Percentiles rank a stretch among this genome's conserved stretches.
Evolutionary conservation across 2,797 vertebrate genomes (phyloP).

Genomic region (Sylvilagus floridanus): DNA sequence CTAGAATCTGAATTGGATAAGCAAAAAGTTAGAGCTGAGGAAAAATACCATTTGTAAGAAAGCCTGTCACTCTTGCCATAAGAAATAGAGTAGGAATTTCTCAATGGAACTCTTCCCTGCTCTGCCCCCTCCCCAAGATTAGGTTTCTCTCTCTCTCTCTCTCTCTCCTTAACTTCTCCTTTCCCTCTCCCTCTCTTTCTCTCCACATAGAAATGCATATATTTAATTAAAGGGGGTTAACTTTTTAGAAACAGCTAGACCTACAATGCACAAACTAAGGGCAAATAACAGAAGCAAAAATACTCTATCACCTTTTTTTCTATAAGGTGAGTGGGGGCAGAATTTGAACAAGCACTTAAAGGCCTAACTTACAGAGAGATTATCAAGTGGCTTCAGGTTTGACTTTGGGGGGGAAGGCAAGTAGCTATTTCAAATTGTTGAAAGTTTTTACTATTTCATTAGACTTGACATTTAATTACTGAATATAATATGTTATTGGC

Average conservation of each 20-base stretch:
- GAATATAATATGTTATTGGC: not conserved
- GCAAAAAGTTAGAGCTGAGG: not conserved
- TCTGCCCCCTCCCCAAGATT: too few species aligned
- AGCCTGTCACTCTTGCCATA: not conserved
- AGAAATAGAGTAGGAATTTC: not conserved
- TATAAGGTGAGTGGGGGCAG: not conserved
- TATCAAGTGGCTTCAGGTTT: not conserved
- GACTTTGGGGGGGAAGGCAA: accelerated
- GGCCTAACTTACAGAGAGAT: not conserved
- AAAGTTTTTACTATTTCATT: constrained; percentile 12
- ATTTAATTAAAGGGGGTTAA: not conserved
- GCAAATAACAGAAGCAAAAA: not conserved
- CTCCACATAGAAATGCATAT: not conserved
- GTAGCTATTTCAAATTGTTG: not conserved
- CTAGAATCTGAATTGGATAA: not conserved
- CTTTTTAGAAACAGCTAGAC: not conserved
- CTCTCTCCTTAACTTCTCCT: too few species aligned
- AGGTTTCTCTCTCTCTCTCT: too few species aligned
- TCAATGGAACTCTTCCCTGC: not conserved
- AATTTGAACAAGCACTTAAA: not conserved
- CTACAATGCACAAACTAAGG: not conserved
- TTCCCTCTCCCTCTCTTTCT: too few species aligned
- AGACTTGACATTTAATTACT: not conserved
- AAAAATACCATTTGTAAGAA: not conserved
- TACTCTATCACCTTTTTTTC: not conserved